Percentiles rank a stretch among this genome's conserved stretches.
phyloP scores from a whole-genome alignment of 2,113 vertebrate species.

The Ammodramus savannarum region DNA sequence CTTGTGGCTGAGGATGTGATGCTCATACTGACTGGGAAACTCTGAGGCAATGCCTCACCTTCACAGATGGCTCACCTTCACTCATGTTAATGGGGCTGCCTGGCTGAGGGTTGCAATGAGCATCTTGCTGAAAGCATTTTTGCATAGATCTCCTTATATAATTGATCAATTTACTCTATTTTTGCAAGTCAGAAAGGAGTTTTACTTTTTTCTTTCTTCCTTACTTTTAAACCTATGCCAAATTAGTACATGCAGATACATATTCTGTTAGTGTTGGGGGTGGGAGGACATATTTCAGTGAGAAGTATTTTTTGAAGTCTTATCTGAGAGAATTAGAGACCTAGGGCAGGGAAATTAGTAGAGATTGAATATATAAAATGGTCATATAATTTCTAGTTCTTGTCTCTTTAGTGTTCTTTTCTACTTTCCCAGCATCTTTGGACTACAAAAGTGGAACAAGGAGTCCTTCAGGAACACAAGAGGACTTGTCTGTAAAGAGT shows the following conservation, averaged over 20 bases:
- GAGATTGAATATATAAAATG: background rate
- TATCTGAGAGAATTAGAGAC: background rate
- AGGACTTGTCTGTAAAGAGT: background rate
- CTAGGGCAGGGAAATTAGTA: background rate
- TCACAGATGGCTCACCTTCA: conserved; percentile 7
- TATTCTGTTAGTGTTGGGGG: background rate
- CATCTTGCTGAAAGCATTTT: background rate
- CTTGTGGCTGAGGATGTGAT: conserved; percentile 30
- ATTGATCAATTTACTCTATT: background rate
- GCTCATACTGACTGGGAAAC: background rate
- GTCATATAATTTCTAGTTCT: background rate
- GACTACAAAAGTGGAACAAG: background rate
- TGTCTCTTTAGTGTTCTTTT: background rate
- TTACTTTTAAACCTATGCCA: background rate
- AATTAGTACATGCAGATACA: background rate
- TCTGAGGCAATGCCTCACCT: conserved; percentile 2
- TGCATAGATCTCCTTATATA: background rate
- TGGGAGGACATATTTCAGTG: background rate
- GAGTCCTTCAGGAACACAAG: background rate
- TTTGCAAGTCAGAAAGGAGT: accelerated
- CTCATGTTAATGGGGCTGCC: background rate
- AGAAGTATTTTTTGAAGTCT: background rate
- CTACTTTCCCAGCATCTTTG: background rate
- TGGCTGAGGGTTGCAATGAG: background rate
- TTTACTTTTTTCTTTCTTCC: background rate